Base-by-base conservation (phyloP, 1,140 invertebrate genomes). In the Orius laevigatus region DNA sequence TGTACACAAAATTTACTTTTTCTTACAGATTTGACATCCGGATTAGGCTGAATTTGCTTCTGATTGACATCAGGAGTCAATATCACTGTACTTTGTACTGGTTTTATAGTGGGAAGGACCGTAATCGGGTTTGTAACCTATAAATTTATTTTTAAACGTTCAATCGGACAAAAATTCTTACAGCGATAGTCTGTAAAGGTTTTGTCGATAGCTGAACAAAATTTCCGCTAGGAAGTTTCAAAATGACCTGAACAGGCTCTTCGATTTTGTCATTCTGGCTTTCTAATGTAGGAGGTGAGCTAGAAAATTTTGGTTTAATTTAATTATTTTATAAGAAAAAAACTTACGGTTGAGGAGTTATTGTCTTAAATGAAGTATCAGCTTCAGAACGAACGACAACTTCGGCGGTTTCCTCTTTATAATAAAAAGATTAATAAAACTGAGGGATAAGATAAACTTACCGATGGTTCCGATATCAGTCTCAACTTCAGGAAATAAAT, bases 211-310 rank as follows among this genome's bases (percentile, higher is more conserved):
- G 55, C 51, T 67, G 66, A 53, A 71, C 64, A 39, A 70, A 56
- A 53, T 65, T 64, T 8, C 70, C 69, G 63, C 70, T 67, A 20
- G 67, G 59, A 5, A 66, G 64, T 57, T 68, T 67, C 46, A 72
- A 51, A 14, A 70, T 50, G 25, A 71, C 49, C 54, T 71, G 65
- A 14, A 69, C 61, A 55, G 68, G 61, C 43, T 64, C 59, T 12
- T 59, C 61, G 48, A 63, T 62, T 49, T 64, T 63, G 25, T 25
- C 25, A 25, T 25, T 25, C 8, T 25, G 25, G 25, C 25, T 25
- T 25, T 25, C 25, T 8, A 16, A 58, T 61, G 25, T 25, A 25
- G 25, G 25, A 8, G 25, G 25, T 25, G 25, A 25, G 3, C 25
- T 25, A 25, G 8, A 25, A n/a, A 12, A n/a, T 20, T 19, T n/a